phyloP scores from a whole-genome alignment of 2,888 invertebrate genomes.

The Patella pellucida region DNA sequence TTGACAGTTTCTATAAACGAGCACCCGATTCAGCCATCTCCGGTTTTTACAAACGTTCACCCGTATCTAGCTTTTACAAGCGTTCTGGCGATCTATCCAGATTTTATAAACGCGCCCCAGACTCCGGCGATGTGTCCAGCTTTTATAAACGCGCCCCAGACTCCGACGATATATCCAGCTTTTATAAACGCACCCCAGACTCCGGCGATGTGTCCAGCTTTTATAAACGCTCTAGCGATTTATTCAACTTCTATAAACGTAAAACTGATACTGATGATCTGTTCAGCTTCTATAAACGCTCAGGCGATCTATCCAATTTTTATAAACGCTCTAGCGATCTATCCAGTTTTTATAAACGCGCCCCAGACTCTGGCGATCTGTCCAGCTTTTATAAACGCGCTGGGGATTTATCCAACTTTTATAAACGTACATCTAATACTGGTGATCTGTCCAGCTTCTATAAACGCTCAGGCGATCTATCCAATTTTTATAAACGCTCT shows the following conservation, averaged over 20 bases:
- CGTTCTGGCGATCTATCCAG: conserved; percentile 17
- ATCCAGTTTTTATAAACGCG: conserved; percentile 26
- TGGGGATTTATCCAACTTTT: conserved; percentile 18
- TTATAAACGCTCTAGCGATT: conserved; percentile 18
- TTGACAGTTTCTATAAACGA: conserved; percentile 18
- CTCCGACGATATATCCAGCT: conserved; percentile 16
- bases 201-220: conserved; percentile 7
- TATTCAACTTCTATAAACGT: conserved; percentile 23
- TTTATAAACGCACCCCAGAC: conserved; percentile 23
- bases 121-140: neutral
- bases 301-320: neutral
- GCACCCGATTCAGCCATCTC: neutral
- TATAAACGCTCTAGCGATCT: neutral
- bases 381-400: conserved; percentile 25
- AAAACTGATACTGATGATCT: neutral
- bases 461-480: neutral
- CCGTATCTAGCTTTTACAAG: conserved; percentile 22
- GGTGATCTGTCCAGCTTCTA: conserved; percentile 18
- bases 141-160: conserved; percentile 31
- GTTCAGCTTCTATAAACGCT: conserved; percentile 25
- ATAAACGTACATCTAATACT: conserved; percentile 16
- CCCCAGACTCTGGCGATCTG: neutral
- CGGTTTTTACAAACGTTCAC: conserved; percentile 18
- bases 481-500: conserved; percentile 25
- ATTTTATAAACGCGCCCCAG: conserved; percentile 24